These are phyloP conservation scores for Leuciscus idus DNA, from an alignment of 2,113 vertebrate species.

Conservation along the genomic window DNA sequence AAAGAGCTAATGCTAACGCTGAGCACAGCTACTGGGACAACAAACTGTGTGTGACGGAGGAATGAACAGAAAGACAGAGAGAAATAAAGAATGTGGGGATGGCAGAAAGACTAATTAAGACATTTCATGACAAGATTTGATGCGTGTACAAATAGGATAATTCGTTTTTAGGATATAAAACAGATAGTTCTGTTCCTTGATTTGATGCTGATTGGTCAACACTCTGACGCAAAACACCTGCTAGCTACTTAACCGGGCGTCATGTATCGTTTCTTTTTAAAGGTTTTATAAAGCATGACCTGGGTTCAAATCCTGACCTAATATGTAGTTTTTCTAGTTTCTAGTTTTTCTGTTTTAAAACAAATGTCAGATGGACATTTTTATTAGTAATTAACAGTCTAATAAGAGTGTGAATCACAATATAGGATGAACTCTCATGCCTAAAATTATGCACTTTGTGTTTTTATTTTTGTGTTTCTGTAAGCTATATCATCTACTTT, in stretches of 20 bases:
- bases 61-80: not conserved
- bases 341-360: not conserved
- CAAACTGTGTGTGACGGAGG: not conserved
- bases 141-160: not conserved
- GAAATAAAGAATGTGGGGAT: conserved; percentile 59
- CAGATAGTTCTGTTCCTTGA: not conserved
- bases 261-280: too few species aligned
- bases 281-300: not conserved
- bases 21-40: conserved; percentile 5
- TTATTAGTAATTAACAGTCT: not conserved
- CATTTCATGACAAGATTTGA: conserved; percentile 3
- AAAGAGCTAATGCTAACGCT: conserved; percentile 46
- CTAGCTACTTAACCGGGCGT: not conserved
- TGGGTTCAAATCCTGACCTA: not conserved
- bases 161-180: not conserved
- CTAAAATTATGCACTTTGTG: not conserved
- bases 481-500: not conserved
- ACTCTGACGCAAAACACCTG: not conserved
- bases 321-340: not conserved
- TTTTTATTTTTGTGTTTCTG: not conserved
- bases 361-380: not conserved
- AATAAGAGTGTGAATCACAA: not conserved
- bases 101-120: conserved; percentile 66
- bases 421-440: not conserved
- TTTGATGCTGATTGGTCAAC: not conserved